Base-by-base conservation (phyloP, 1,140 invertebrate species). In the Eriosoma lanigerum region DNA sequence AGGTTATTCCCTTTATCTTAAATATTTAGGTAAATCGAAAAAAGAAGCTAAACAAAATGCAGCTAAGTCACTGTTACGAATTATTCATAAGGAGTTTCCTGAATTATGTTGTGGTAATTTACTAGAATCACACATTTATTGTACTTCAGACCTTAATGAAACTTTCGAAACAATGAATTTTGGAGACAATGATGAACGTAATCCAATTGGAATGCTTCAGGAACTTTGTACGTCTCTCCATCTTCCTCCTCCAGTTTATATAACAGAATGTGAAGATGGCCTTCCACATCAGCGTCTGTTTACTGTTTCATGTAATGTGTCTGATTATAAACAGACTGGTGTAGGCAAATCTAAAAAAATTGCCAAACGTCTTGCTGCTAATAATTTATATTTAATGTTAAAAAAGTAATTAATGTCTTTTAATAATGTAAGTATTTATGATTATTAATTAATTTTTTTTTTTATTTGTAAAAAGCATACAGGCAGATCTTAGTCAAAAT, bases 11-110 rank as follows among this genome's bases (percentile, higher is more conserved):
- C n/a, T n/a, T n/a, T n/a, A 4, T 38, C 8, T 4, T 38, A 38
- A 4, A 50, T 78, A 0, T 48, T 94, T 93, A 52, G 96, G 96
- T 1, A 91, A 95, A 64, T 97, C 95, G 21, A 98, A 98, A 86
- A 98, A 98, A 86, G 96, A 97, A 87, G 96, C 96, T 0, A 98
- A 98, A 85, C 96, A 98, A 87, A 91, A 93, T 44, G 95, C 96
- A 66, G 96, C 96, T 0, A 94, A 96, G 84, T 92, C 93, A 78
- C 89, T 97, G 52, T 87, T 98, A 62, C 56, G 75, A 0, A 48
- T 62, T 62, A 78, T 76, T 60, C 13, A 46, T 29, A 58, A 78
- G 60, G 54, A 78, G 5, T 78, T 60, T 29, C 75, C 75, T 9
- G 56, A 78, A 10, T 62, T 62, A n/a, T 62, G 38, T 60, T 26